Evolutionary conservation across 1,140 invertebrate genomes (phyloP).

Genomic region (Saccostrea glomerata): DNA sequence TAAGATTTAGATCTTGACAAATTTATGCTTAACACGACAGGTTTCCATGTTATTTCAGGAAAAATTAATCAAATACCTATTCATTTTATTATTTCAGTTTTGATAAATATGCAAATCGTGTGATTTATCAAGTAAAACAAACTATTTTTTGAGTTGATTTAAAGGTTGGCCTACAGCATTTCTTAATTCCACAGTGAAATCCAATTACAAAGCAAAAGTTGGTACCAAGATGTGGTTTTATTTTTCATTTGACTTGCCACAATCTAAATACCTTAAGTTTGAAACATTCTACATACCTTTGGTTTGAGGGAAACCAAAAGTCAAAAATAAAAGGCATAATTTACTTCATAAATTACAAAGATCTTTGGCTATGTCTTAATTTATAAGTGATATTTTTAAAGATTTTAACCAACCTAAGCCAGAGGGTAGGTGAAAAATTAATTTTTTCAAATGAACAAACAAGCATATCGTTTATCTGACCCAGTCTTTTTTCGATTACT

Average conservation of each 20-base stretch:
- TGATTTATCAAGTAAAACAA: too few relatives aligned
- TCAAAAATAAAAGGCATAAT: background rate
- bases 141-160: background rate
- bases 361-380: background rate
- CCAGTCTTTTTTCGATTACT: too few relatives aligned
- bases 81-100: too few relatives aligned
- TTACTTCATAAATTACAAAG: background rate
- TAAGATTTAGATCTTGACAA: background rate
- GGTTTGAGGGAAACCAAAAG: background rate
- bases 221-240: background rate
- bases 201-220: background rate
- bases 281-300: background rate
- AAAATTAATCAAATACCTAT: too few relatives aligned
- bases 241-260: background rate
- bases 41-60: background rate
- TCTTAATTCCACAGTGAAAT: background rate
- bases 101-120: too few relatives aligned
- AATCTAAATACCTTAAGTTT: background rate
- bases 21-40: background rate
- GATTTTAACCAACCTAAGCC: too few relatives aligned
- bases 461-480: too few relatives aligned
- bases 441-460: too few relatives aligned
- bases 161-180: background rate
- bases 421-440: too few relatives aligned
- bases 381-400: too few relatives aligned